These are phyloP conservation scores for Dipodomys ordii DNA, from an alignment of 2,113 vertebrate genomes.

Conservation along the genomic window DNA sequence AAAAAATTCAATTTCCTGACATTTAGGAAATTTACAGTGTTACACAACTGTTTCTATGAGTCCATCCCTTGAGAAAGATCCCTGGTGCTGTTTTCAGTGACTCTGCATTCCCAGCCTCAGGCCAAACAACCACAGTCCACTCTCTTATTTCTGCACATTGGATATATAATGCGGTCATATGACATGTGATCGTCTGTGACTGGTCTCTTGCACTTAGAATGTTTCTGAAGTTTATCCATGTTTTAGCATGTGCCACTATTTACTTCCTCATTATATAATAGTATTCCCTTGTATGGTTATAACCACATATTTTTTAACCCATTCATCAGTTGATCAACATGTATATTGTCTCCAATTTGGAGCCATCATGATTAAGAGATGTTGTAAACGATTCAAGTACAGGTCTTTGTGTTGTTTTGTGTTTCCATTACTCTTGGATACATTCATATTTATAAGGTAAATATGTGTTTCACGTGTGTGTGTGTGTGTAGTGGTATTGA, in stretches of 20 bases:
- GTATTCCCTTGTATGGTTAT: background rate
- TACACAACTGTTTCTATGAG: background rate
- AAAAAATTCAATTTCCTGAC: background rate
- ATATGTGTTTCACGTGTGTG: background rate
- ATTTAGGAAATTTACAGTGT: background rate
- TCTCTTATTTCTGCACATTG: background rate
- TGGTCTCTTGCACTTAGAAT: background rate
- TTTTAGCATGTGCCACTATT: background rate
- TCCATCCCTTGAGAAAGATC: background rate
- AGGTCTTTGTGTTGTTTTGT: background rate
- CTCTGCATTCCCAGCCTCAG: background rate
- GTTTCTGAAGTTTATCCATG: conserved; percentile 25
- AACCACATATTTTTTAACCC: background rate
- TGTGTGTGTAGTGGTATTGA: too few relatives aligned
- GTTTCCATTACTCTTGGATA: conserved; percentile 30
- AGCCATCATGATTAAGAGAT: background rate
- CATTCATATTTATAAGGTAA: background rate
- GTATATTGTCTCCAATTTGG: background rate
- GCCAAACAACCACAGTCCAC: background rate
- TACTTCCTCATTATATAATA: background rate
- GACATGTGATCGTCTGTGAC: background rate
- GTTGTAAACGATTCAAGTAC: background rate
- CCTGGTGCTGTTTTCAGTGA: background rate
- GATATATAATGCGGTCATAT: background rate
- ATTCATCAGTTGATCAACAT: background rate